phyloP scores from a whole-genome alignment of 2,113 vertebrate genomes.

The Muscicapa adusta region DNA sequence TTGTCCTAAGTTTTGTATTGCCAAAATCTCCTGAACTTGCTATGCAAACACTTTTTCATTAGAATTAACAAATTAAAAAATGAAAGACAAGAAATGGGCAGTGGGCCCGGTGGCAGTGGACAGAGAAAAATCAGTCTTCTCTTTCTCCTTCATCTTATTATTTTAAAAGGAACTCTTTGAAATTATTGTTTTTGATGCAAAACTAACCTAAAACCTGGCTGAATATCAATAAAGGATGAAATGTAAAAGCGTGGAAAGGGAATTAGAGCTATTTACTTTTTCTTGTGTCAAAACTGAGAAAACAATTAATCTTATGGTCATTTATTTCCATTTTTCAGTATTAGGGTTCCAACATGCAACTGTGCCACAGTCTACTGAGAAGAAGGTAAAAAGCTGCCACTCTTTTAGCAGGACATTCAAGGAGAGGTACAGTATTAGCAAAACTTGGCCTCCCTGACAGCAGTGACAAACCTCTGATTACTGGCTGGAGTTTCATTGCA shows the following conservation, averaged over 20 bases:
- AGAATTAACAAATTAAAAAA: conserved; percentile 46
- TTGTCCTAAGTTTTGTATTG: conserved; percentile 51
- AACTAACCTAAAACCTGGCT: neutral
- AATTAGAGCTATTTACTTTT: neutral
- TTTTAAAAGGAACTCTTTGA: conserved; percentile 7
- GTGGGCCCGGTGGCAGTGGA: neutral
- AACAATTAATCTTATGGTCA: neutral
- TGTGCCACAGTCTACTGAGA: neutral
- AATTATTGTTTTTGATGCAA: neutral
- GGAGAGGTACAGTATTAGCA: neutral
- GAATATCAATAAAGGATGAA: neutral
- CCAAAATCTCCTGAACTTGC: conserved; percentile 14
- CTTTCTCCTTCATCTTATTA: neutral
- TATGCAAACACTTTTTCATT: conserved; percentile 51
- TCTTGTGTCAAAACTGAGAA: neutral
- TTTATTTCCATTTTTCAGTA: neutral
- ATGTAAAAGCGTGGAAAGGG: neutral
- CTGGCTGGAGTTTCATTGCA: neutral
- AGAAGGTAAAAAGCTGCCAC: neutral
- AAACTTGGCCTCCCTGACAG: neutral
- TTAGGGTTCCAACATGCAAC: neutral
- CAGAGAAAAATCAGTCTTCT: conserved; percentile 14
- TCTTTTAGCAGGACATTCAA: neutral
- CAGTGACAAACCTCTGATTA: neutral
- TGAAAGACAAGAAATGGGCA: conserved; percentile 32